A percentile compares a stretch with the other conserved stretches of the same genome.
These are phyloP conservation scores for Valencia hispanica DNA, from an alignment of 2,797 vertebrate species.

Conservation along the genomic window DNA sequence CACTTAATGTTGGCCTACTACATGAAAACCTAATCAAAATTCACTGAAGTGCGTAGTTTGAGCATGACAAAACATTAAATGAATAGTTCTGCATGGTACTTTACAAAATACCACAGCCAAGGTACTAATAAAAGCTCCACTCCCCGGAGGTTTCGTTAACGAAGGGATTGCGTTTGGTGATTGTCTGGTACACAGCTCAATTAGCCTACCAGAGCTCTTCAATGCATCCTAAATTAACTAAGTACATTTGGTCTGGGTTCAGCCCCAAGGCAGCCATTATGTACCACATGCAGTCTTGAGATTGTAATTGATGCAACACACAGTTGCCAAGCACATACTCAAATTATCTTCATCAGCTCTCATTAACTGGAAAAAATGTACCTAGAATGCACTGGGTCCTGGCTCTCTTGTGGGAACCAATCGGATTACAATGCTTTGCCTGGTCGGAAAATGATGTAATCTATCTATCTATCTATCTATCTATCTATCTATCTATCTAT, in stretches of 20 bases:
- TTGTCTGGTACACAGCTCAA: slow-evolving; percentile 61
- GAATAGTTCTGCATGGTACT: background rate
- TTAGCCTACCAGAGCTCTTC: slow-evolving; percentile 75
- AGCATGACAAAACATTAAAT: background rate
- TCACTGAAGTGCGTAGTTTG: background rate
- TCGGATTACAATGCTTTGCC: slow-evolving; percentile 63
- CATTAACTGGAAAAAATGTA: slow-evolving; percentile 64
- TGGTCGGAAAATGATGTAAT: slow-evolving; percentile 36
- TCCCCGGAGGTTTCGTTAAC: slow-evolving; percentile 64
- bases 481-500: slow-evolving; percentile 53
- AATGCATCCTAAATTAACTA: slow-evolving; percentile 76
- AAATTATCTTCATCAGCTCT: slow-evolving; percentile 60
- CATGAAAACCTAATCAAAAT: background rate
- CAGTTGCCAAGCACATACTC: slow-evolving; percentile 29
- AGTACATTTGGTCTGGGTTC: slow-evolving; percentile 76
- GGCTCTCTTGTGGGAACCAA: slow-evolving; percentile 65
- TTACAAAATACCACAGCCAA: background rate
- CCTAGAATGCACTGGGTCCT: slow-evolving; percentile 57
- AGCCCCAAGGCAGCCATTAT: slow-evolving; percentile 76
- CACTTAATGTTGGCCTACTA: background rate
- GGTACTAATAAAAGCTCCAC: slow-evolving; percentile 13
- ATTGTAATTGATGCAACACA: slow-evolving; percentile 70
- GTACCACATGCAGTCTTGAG: slow-evolving; percentile 65
- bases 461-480: slow-evolving; percentile 41
- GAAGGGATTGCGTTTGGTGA: slow-evolving; percentile 59